These are phyloP conservation scores for Cranoglanis bouderius DNA, from an alignment of 2,113 vertebrate species.

Conservation along the genomic window DNA sequence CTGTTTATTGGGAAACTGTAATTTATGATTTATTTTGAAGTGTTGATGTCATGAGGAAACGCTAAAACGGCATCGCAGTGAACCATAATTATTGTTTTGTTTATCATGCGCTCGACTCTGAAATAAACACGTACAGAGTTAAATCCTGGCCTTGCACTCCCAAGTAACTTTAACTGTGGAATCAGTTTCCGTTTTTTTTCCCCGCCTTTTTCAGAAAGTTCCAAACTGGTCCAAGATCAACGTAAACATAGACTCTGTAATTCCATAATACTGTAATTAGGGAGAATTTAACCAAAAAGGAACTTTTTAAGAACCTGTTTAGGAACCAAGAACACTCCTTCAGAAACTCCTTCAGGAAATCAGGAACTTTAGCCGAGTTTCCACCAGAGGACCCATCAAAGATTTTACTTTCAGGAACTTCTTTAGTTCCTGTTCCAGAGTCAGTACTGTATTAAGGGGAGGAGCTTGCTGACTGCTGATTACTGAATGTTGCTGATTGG, in stretches of 20 bases:
- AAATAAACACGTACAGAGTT: not conserved
- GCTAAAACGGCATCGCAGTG: not conserved
- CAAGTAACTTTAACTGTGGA: not conserved
- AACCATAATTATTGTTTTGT: not conserved
- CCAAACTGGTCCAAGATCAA: too few species aligned
- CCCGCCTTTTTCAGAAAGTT: not conserved
- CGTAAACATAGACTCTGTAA: not conserved
- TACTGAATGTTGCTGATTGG: not conserved
- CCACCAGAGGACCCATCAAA: not conserved
- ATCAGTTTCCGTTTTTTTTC: not conserved
- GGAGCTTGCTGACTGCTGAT: not conserved
- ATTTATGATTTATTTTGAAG: not conserved
- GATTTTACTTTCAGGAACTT: not conserved
- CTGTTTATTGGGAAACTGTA: not conserved
- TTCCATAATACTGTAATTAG: not conserved
- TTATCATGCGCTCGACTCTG: not conserved
- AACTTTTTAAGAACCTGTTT: not conserved
- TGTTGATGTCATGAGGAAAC: not conserved
- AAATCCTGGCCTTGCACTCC: not conserved
- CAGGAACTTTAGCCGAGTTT: not conserved
- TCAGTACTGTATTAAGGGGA: not conserved
- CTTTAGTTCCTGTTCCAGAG: not conserved
- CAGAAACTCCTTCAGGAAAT: not conserved
- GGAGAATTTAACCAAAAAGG: not conserved
- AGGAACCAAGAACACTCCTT: not conserved